Evolutionary conservation across 2,797 vertebrate genomes (phyloP).

Genomic region (Diplodus puntazzo): DNA sequence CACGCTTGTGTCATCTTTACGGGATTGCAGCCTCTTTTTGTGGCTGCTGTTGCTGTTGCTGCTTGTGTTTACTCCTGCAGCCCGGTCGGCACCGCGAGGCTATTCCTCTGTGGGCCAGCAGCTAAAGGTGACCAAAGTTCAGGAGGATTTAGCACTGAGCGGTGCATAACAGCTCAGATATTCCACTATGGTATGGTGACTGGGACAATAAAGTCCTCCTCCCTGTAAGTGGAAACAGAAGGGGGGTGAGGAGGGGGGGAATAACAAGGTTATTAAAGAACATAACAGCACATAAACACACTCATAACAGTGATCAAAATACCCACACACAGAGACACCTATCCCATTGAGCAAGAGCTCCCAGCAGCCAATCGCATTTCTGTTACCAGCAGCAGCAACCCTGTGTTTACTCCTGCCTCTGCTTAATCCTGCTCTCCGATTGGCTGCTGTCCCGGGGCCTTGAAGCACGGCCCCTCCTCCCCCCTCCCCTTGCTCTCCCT

Average conservation of each 20-base stretch:
- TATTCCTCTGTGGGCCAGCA: conserved; percentile 36
- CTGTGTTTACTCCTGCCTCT: conserved; percentile 70
- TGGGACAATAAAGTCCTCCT: conserved; percentile 12
- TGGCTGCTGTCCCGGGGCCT: conserved; percentile 64
- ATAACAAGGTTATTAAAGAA: conserved; percentile 83
- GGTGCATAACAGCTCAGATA: conserved; percentile 24
- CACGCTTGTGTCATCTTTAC: conserved; percentile 17
- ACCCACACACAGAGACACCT: conserved; percentile 73
- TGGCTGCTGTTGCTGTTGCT: conserved; percentile 5
- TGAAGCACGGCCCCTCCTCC: conserved; percentile 34
- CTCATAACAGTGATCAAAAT: conserved; percentile 81
- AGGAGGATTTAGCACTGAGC: conserved; percentile 24
- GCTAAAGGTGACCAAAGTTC: conserved; percentile 64
- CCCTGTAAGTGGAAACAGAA: conserved; percentile 62
- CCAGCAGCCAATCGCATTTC: conserved; percentile 81
- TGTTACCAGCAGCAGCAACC: conserved; percentile 88
- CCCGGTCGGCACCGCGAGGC: neutral
- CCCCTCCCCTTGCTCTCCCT: conserved; percentile 39
- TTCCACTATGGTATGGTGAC: conserved; percentile 6
- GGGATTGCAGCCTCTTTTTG: conserved; percentile 28
- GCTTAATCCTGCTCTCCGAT: conserved; percentile 73
- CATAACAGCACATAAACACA: conserved; percentile 78
- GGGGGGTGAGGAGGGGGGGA: conserved; percentile 1
- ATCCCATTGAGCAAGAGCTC: conserved; percentile 76
- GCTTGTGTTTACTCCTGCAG: conserved; percentile 47